Evolutionary conservation across 2,888 invertebrate species (phyloP).

Genomic region (Platycnemis pennipes): DNA sequence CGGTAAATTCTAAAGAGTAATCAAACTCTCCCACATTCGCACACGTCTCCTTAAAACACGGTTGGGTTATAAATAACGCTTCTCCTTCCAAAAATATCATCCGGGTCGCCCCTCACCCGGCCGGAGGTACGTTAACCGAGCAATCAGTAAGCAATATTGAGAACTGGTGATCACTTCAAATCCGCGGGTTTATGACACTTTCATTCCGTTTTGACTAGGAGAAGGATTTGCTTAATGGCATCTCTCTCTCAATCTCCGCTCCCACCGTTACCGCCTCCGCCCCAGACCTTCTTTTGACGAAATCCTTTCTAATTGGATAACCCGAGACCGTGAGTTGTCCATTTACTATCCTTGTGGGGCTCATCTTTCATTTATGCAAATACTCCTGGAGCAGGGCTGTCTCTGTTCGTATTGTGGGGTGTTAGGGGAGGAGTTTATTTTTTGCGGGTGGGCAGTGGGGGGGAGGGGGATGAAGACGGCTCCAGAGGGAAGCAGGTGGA

Average conservation of each 20-base stretch:
- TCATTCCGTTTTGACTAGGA: constrained; percentile 51
- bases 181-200: constrained; percentile 55
- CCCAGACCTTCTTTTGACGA: neutral
- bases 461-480: neutral
- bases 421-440: neutral
- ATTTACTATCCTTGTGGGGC: constrained; percentile 68
- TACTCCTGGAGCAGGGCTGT: constrained; percentile 53
- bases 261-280: neutral
- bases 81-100: neutral
- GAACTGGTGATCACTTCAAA: constrained; percentile 53
- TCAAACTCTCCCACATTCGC: constrained; percentile 35
- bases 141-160: constrained; percentile 46
- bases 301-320: constrained; percentile 69
- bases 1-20: constrained; percentile 32
- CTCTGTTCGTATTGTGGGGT: constrained; percentile 16
- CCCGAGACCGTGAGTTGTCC: constrained; percentile 62
- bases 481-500: constrained; percentile 33
- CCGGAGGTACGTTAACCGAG: neutral
- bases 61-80: constrained; percentile 40
- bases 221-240: constrained; percentile 67
- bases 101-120: neutral
- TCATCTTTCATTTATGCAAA: constrained; percentile 70
- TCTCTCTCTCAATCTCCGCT: neutral
- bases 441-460: neutral
- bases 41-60: neutral